phyloP scores from a whole-genome alignment of 2,888 invertebrate species.

The Heliconius charithonia region DNA sequence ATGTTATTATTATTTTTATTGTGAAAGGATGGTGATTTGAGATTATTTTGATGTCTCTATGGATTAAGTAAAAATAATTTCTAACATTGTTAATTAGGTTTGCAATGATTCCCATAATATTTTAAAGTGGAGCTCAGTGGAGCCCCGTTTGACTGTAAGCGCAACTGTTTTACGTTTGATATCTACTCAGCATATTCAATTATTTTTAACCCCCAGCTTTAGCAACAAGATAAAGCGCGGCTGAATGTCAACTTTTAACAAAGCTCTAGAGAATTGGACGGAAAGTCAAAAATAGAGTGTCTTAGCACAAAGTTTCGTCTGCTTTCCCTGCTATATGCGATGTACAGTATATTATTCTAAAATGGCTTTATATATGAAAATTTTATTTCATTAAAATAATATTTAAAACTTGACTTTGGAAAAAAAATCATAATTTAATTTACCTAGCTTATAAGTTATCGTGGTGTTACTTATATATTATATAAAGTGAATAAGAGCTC shows the following conservation, averaged over 20 bases:
- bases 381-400: not conserved
- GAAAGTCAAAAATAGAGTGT: not conserved
- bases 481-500: conserved; percentile 33
- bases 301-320: not conserved
- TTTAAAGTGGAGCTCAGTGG: not conserved
- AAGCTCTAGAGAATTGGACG: not conserved
- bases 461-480: conserved; percentile 28
- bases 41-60: not conserved
- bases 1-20: not conserved
- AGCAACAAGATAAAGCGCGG: not conserved
- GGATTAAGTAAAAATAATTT: not conserved
- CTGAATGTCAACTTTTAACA: not conserved
- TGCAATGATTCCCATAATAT: not conserved
- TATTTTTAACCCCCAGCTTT: not conserved
- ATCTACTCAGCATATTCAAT: not conserved
- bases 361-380: too few relatives aligned
- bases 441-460: conserved; percentile 6
- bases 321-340: not conserved
- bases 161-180: not conserved
- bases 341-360: not conserved
- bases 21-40: not conserved
- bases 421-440: not conserved
- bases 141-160: not conserved
- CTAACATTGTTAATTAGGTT: not conserved
- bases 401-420: not conserved